These are phyloP conservation scores for Rhinoraja longicauda DNA, from an alignment of 2,797 vertebrate species.

Conservation along the genomic window DNA sequence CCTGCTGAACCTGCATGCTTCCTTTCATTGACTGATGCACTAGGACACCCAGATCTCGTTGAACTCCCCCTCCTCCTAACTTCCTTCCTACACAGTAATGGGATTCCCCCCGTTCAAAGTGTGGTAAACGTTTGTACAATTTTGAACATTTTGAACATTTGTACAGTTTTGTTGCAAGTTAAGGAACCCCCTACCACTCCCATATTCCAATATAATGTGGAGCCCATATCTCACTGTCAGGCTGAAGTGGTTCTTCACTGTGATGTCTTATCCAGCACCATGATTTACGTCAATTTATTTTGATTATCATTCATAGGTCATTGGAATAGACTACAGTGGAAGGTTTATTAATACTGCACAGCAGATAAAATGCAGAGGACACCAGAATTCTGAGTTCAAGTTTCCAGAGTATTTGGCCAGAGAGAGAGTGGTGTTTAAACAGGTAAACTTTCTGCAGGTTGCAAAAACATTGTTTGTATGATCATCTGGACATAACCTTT, in stretches of 20 bases:
- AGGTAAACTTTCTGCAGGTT: neutral
- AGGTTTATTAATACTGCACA: neutral
- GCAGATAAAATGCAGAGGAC: neutral
- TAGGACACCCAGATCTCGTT: no score
- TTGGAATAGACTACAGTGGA: neutral
- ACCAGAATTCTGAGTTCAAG: neutral
- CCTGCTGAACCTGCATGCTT: no score
- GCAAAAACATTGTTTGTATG: neutral
- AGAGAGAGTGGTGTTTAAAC: slow-evolving; percentile 23
- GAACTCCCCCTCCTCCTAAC: no score
- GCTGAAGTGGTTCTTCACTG: neutral
- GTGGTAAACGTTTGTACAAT: neutral
- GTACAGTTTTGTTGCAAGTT: neutral
- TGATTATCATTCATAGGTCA: slow-evolving; percentile 3
- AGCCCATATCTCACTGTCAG: neutral
- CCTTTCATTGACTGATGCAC: no score
- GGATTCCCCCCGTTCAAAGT: neutral
- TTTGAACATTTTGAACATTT: no score
- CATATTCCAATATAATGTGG: neutral
- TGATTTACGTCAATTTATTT: neutral
- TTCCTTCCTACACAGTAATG: no score
- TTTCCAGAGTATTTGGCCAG: neutral
- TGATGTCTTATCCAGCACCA: no score
- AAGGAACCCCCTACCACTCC: neutral
- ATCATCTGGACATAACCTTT: neutral